Conservation (phyloP, 2,888 invertebrate species). For the Dryobota labecula region DNA sequence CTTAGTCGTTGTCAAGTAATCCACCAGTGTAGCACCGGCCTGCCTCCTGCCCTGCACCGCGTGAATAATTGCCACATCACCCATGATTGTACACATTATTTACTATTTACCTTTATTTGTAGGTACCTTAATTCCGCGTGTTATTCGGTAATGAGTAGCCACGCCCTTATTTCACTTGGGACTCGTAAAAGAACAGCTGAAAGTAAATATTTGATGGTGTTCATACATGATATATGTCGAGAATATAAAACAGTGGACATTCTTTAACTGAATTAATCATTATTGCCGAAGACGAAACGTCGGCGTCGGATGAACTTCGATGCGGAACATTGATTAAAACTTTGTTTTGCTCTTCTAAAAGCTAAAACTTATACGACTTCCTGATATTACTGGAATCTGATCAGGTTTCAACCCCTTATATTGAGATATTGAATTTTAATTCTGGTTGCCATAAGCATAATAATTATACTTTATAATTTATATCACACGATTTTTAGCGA, state of each 20-base stretch:
- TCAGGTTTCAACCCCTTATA: conserved; percentile 17
- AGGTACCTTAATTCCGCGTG: not conserved
- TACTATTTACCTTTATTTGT: conserved; percentile 14
- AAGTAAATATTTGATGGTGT: conserved; percentile 6
- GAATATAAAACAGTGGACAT: conserved; percentile 4
- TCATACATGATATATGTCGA: not conserved
- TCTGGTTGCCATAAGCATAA: not conserved
- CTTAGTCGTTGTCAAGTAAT: conserved; percentile 34
- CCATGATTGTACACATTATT: conserved; percentile 16
- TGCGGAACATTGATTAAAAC: conserved; percentile 28
- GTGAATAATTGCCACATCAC: conserved; percentile 33
- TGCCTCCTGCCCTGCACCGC: conserved; percentile 3
- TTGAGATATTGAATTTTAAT: conserved; percentile 22
- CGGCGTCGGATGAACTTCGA: conserved; percentile 18
- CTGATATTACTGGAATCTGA: conserved; percentile 24
- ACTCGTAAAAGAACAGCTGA: not conserved
- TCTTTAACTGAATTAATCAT: conserved; percentile 26
- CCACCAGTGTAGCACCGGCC: not conserved
- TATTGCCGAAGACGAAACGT: conserved; percentile 15
- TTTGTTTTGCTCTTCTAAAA: conserved; percentile 30
- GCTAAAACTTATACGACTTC: conserved; percentile 37
- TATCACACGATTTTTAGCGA: not conserved
- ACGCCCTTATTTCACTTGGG: not conserved
- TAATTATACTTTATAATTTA: not conserved
- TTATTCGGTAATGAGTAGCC: not conserved